Evolutionary conservation across 2,113 vertebrate species (phyloP), one percentile per base, ranked within the genome.

Genomic region (Fregetta grallaria): DNA sequence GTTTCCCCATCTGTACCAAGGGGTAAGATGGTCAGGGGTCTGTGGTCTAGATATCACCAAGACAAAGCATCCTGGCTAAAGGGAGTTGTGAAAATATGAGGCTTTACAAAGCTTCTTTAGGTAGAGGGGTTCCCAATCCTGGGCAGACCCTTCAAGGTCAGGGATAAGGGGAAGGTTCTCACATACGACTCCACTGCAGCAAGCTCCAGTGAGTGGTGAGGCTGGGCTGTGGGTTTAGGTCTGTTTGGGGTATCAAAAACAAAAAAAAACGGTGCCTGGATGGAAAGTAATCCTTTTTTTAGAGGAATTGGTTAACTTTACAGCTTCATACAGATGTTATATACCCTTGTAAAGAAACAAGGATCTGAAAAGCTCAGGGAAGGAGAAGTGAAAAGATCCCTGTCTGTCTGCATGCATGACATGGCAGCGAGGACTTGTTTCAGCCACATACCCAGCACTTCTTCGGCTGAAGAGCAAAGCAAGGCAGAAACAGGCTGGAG

Each of bases 311-410:
- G 21, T 55, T 45, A 26, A 55, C 20, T 61, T 50, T 14, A 23
- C 9, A 36, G 26, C 20, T 58, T 52, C 26, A 6, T 27, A 8
- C 59, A 91, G 89, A 73, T 76, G 77, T 82, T 40, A 20, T 8
- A n/a, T 5, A 38, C 8, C 23, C 42, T 62, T 42, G 42, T 86
- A 71, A 95, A 95, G 74, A 79, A 94, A 82, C 58, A 92, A 83
- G 86, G 84, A 75, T 94, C 88, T 93, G 94, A 95, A 97, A 96
- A 91, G 65, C 88, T 55, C 32, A 14, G 40, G 83, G 49, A 36
- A 83, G 38, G 32, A 50, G 44, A 40, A 72, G 29, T 29, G 92
- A 68, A 65, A 94, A 92, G 94, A 92, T 92, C 40, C 75, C 83
- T 53, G 74, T 83, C 76, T 97, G 93, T 82, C 90, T 68, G 70